A percentile compares a stretch with the other conserved stretches of the same genome.
phyloP scores from a whole-genome alignment of 2,113 vertebrate species.

The Pogona vitticeps region DNA sequence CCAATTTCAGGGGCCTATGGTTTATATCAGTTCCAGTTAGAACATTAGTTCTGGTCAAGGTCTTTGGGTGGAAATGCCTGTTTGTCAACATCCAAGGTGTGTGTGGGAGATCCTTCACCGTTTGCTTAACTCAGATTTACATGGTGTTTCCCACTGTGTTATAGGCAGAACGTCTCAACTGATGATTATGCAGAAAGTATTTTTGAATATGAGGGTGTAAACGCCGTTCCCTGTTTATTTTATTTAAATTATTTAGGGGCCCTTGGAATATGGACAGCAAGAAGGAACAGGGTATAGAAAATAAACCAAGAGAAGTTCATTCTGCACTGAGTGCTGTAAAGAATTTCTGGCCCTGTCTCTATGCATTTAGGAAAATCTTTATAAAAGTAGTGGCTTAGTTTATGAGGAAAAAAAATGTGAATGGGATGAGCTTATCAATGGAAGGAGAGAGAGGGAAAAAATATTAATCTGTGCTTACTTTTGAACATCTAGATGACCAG shows the following conservation, averaged over 20 bases:
- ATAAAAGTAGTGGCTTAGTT: neutral
- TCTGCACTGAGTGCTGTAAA: neutral
- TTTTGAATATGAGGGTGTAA: neutral
- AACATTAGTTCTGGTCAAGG: neutral
- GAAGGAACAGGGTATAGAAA: neutral
- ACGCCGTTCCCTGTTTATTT: neutral
- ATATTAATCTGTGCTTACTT: neutral
- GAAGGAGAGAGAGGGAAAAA: neutral
- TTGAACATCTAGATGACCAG: rapidly evolving
- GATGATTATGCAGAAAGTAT: neutral
- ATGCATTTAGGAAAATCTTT: neutral
- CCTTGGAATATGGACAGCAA: neutral
- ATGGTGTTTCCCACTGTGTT: neutral
- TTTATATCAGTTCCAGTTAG: neutral
- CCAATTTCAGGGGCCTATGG: neutral
- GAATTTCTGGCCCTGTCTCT: neutral
- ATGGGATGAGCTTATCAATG: neutral
- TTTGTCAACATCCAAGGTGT: too few species aligned
- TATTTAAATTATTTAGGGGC: neutral
- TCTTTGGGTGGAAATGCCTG: too few species aligned
- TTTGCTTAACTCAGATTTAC: too few species aligned
- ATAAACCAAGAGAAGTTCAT: neutral
- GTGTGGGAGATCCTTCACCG: too few species aligned
- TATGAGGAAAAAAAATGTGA: neutral
- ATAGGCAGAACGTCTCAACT: neutral